Evolutionary conservation across 2,797 vertebrate genomes (phyloP).

Genomic region (Enteromius anoplus): DNA sequence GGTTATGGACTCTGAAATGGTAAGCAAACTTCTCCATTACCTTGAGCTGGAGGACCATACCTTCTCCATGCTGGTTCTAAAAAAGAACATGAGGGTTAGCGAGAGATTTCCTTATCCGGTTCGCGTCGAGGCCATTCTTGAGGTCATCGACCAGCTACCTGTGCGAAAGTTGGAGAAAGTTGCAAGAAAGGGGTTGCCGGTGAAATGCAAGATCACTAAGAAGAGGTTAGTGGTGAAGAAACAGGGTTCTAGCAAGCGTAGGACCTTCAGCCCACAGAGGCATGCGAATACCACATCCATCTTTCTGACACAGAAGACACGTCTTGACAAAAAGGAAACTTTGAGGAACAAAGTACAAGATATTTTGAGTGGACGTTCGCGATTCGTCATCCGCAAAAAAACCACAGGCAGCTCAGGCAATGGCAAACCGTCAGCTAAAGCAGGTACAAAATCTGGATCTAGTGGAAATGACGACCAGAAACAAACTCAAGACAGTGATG

Average conservation of each 20-base stretch:
- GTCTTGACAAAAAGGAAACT: constrained; percentile 70
- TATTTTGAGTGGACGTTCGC: constrained; percentile 75
- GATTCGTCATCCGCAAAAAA: constrained; percentile 78
- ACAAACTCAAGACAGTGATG: constrained; percentile 29
- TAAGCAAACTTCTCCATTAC: constrained; percentile 77
- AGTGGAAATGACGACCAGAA: constrained; percentile 9
- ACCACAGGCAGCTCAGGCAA: constrained; percentile 34
- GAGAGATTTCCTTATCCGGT: constrained; percentile 81
- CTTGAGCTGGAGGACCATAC: constrained; percentile 74
- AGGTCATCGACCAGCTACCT: constrained; percentile 81
- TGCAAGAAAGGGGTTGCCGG: constrained; percentile 71
- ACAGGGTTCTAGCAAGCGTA: constrained; percentile 56
- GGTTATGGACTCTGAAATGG: constrained; percentile 74
- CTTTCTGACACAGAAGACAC: constrained; percentile 54
- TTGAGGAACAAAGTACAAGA: constrained; percentile 76
- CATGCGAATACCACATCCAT: constrained; percentile 64
- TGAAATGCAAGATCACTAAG: constrained; percentile 74
- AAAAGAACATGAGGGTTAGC: constrained; percentile 77
- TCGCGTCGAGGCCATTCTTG: constrained; percentile 76
- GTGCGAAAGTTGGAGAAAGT: constrained; percentile 79
- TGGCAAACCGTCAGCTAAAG: constrained; percentile 17
- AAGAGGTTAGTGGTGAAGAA: constrained; percentile 72
- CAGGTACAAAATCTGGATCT: constrained; percentile 30
- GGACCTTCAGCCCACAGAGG: constrained; percentile 62
- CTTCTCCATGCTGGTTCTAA: constrained; percentile 80